Base-by-base conservation (phyloP, 2,113 vertebrate genomes). In the Dasyprocta punctata region DNA sequence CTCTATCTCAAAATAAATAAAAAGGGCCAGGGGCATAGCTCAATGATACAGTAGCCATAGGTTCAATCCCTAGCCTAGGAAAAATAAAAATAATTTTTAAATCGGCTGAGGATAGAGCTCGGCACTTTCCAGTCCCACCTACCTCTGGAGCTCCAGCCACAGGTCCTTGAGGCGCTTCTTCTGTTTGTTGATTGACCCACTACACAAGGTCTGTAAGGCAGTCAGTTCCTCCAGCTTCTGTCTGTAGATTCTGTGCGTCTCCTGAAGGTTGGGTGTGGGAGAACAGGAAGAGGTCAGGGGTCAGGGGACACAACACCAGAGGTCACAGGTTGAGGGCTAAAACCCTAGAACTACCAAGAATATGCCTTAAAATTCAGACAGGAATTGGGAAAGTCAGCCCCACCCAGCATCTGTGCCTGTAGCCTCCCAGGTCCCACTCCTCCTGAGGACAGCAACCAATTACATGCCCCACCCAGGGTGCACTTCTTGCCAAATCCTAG, bases 181-280 rank as follows among this genome's bases (percentile, higher is more conserved):
- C 97, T 99, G 99, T 96, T 99, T 99, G 89, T 98, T 98, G 97
- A 99, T 99, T 92, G 99, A 99, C 44, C 97, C 97, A 98, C 99
- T 99, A 97, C 99, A 99, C 13, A 98, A 97, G 0, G 98, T 96
- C 98, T 99, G 99, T 69, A 99, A 98, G 20, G 97, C 99, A 0
- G 98, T 99, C 93, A 99, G 99, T 96, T 99, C 99, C 95, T 99
- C 99, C 14, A 99, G 98, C 96, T 99, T 99, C 95, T 99, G 99
- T 95, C 98, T 98, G 98, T 99, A 99, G 60, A 99, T 97, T 98
- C 99, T 99, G 98, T 99, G 99, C 0, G 99, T 99, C 98, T 99
- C 99, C 99, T 99, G 90, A 14, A 73, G 75, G 63, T 58, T 0
- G 11, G 14, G 2, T 2, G 38, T 0, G 24, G 69, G 73, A 80